Evolutionary conservation across 2,797 vertebrate species (phyloP), one percentile per base, ranked within the genome.

Genomic region (Myotis vivesi): DNA sequence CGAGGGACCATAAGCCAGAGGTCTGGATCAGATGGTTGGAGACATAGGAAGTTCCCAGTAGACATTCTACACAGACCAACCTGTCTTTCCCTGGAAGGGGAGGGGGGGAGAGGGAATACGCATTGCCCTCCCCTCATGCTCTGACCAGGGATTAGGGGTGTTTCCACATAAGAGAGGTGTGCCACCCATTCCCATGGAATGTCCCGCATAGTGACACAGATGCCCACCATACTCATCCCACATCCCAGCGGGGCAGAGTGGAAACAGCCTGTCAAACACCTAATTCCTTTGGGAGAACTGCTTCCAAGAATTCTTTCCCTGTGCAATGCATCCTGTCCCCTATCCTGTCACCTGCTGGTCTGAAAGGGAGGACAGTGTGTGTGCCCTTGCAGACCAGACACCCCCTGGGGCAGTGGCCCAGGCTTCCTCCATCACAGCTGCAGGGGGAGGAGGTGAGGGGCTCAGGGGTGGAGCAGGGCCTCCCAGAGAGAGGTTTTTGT

Each of bases 91-190:
- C 20, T 44, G 15, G 1, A 30, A 76, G 23, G 6, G 6, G 2
- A 30, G 4, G 16, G 5, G 3, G 6, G 20, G 0, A 9, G 5
- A 2, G 6, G 20, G 0, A 9, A 11, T 9, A n/a, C 5, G 3
- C 38, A 19, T 7, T 7, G 10, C 1, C 49, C 15, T 64, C 15
- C 6, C 3, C 8, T 57, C 33, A 20, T 19, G 20, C 22, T 28
- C 6, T 72, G 53, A 6, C 8, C 51, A 44, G 53, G 1, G 8
- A 17, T 25, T 12, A 59, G 41, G 25, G 22, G 7, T 57, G 55
- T 57, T 23, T 57, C 3, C 0, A 3, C 55, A 8, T 23, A 57
- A 9, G 55, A 23, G 55, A 57, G 55, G 4, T 9, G 8, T 23
- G 55, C 55, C 55, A 1, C 30, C 6, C 13, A 4, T 16, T 3